Evolutionary conservation across 2,113 vertebrate species (phyloP).

Genomic region (Pedionomus torquatus): DNA sequence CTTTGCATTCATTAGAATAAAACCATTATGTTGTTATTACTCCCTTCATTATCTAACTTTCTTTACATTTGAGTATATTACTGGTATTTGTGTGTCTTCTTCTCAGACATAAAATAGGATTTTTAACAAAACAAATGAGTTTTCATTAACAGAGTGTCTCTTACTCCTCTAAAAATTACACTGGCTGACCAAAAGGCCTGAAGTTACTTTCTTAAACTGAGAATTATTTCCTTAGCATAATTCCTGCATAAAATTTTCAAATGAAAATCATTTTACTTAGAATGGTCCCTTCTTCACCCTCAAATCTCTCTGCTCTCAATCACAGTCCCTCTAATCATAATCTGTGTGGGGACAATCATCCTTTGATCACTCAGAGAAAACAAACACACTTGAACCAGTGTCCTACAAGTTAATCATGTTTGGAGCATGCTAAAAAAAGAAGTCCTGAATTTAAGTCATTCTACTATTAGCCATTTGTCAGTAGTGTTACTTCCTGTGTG

Average conservation of each 20-base stretch:
- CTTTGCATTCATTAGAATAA: background rate
- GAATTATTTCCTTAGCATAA: background rate
- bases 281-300: background rate
- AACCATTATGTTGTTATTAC: background rate
- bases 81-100: background rate
- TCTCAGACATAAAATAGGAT: background rate
- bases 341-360: background rate
- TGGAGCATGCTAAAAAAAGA: background rate
- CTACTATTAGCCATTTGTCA: background rate
- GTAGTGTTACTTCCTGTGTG: fast-evolving
- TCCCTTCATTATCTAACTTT: background rate
- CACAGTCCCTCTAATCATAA: background rate
- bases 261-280: fast-evolving
- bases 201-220: background rate
- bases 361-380: background rate
- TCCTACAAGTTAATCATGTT: background rate
- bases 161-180: background rate
- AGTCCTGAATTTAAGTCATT: background rate
- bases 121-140: background rate
- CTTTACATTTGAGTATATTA: background rate
- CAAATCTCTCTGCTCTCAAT: background rate
- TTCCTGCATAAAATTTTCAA: background rate
- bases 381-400: background rate
- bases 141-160: background rate
- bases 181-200: background rate